These are phyloP conservation scores for Harpagoxenus sublaevis DNA, from an alignment of 2,888 invertebrate genomes.

Conservation along the genomic window DNA sequence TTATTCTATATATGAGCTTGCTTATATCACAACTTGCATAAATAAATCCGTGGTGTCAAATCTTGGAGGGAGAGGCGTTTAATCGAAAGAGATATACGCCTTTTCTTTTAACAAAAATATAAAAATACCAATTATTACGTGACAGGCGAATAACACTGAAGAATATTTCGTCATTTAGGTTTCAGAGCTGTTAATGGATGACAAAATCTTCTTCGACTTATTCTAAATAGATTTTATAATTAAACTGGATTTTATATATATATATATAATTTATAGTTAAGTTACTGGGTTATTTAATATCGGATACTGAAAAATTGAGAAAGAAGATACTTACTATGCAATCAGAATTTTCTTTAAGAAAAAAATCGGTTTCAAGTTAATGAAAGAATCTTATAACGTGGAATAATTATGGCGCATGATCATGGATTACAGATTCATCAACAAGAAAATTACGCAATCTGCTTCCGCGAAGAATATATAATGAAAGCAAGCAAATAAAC, in stretches of 20 bases:
- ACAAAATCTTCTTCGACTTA: background rate
- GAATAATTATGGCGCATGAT: slow-evolving; percentile 39
- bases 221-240: slow-evolving; percentile 29
- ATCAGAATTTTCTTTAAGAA: slow-evolving; percentile 30
- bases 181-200: background rate
- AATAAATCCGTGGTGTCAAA: background rate
- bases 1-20: slow-evolving; percentile 2
- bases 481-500: slow-evolving; percentile 14
- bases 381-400: slow-evolving; percentile 30
- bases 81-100: background rate
- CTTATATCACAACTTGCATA: background rate
- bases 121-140: background rate
- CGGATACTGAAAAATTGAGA: slow-evolving; percentile 17
- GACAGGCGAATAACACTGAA: background rate
- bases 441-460: slow-evolving; percentile 26
- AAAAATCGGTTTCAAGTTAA: slow-evolving; percentile 29
- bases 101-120: background rate
- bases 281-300: slow-evolving; percentile 30
- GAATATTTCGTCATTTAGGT: background rate
- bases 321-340: slow-evolving; percentile 7
- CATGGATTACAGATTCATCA: slow-evolving; percentile 40
- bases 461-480: slow-evolving; percentile 15
- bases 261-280: slow-evolving; percentile 28
- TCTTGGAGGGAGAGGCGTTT: background rate
- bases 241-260: slow-evolving; percentile 39